Evolutionary conservation across 1,140 invertebrate genomes (phyloP).

Genomic region (Bombus difficillimus): DNA sequence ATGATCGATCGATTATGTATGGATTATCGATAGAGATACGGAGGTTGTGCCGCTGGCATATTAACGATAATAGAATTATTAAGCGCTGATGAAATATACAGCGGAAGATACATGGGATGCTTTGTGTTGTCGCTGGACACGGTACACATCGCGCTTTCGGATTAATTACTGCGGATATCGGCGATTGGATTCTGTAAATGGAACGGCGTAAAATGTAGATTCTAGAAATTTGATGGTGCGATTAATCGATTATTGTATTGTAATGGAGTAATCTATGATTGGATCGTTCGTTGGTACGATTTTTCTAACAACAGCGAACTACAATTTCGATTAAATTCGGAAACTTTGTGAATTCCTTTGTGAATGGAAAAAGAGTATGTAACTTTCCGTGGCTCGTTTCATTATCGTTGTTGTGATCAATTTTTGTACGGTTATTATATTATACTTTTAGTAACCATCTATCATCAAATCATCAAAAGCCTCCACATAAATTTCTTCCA

Average conservation of each 20-base stretch:
- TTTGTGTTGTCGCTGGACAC: neutral
- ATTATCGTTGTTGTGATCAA: no score
- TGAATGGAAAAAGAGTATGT: no score
- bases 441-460: no score
- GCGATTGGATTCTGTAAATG: neutral
- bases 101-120: neutral
- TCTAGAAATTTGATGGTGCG: neutral
- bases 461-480: no score
- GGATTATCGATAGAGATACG: neutral
- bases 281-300: neutral
- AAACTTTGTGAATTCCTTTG: neutral
- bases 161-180: conserved; percentile 5
- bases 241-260: no score
- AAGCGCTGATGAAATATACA: neutral
- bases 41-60: neutral
- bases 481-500: no score
- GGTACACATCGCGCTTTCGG: neutral
- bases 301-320: neutral
- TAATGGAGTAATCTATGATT: no score
- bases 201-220: neutral
- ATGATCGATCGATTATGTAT: neutral
- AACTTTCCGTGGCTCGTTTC: no score
- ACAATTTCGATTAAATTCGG: neutral
- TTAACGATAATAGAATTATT: neutral
- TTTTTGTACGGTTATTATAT: no score